These are phyloP conservation scores for Manis javanica DNA, from an alignment of 2,797 vertebrate genomes.

Conservation along the genomic window DNA sequence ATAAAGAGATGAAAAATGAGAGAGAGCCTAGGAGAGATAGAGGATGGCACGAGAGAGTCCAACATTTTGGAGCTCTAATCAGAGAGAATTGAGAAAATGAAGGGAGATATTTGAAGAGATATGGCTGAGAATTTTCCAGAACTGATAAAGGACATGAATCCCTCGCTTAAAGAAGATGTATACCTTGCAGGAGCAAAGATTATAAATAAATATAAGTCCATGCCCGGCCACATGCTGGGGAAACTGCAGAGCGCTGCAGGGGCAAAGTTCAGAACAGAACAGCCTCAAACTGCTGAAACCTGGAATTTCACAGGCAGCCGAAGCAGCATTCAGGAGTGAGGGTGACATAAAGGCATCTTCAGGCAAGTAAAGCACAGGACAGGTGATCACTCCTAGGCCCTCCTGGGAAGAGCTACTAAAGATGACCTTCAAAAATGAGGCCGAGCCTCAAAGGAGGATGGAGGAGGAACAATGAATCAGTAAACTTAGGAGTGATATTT, in stretches of 20 bases:
- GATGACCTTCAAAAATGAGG: background rate
- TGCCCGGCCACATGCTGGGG: background rate
- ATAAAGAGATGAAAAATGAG: slow-evolving; percentile 10
- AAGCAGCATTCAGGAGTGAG: background rate
- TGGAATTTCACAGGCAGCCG: background rate
- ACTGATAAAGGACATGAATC: background rate
- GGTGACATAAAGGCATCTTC: background rate
- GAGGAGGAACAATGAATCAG: background rate
- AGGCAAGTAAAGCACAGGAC: background rate
- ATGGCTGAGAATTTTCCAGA: slow-evolving; percentile 5
- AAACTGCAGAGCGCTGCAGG: background rate
- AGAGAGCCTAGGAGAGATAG: background rate
- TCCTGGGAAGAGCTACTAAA: background rate
- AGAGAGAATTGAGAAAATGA: background rate
- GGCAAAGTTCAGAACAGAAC: background rate
- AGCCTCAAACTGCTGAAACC: background rate
- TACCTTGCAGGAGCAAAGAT: background rate
- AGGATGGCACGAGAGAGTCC: too few relatives aligned
- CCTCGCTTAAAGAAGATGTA: background rate
- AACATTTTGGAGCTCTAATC: background rate
- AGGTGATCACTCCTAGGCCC: rapidly evolving
- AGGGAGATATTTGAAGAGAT: background rate
- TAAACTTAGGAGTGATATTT: background rate
- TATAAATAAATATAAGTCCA: background rate
- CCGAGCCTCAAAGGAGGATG: background rate